Evolutionary conservation across 2,113 vertebrate species (phyloP), one percentile per base, ranked within the genome.

Genomic region (Poecilia latipinna): DNA sequence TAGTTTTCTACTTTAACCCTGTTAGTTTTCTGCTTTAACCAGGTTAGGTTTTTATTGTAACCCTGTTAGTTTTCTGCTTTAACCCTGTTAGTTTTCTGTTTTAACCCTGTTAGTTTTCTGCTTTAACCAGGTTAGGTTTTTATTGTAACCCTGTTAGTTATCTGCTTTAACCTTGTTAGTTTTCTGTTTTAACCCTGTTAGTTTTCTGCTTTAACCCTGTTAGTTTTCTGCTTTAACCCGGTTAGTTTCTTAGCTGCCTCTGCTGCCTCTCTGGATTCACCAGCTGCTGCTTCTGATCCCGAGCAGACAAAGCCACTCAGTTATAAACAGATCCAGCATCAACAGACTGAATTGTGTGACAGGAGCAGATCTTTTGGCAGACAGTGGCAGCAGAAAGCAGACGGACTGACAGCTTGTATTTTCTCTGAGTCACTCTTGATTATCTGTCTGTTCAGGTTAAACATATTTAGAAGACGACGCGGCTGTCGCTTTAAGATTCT

Each of bases 321-420:
- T 80, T 35, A 61, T 76, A 44, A 78, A 32, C 81, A 71, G 26
- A 72, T 61, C 12, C n/a, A 28, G 17, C 42, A 66, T 72, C 68
- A 61, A 78, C 86, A 83, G 78, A 75, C 65, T 73, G 73, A 51
- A 66, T 66, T 6, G 37, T 70, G 65, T 48, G 80, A 82, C 68
- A 35, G 73, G 65, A 74, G 64, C 77, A 72, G 39, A 68, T 82
- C 22, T 54, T 66, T 78, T 86, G 87, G 84, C 81, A 77, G 51
- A 61, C 29, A 3, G 22, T 7, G 12, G 19, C 33, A 63, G 60
- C 51, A 69, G 42, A 72, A 35, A 0, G 24, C 62, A 72, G 51
- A 33, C 57, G 74, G 68, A 33, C 39, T 0, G 61, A 68, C 80
- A 87, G 70, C 73, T 87, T 75, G 75, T 67, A 48, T 80, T 72